Conservation (phyloP, 1,140 invertebrate species). For the Drosophila micromelanica region DNA sequence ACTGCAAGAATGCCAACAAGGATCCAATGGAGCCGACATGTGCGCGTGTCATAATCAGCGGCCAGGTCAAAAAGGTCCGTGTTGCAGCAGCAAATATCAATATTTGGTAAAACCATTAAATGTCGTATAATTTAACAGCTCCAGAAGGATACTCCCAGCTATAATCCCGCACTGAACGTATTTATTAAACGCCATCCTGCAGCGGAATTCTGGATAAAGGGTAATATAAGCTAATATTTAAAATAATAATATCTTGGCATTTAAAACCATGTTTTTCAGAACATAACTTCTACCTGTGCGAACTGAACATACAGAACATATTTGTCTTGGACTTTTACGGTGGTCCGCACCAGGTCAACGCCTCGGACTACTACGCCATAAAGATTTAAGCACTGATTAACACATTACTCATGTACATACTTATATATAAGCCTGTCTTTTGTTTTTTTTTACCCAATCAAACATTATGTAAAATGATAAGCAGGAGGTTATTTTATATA, state of each 20-base stretch:
- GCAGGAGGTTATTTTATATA: not conserved
- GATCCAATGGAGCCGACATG: constrained; percentile 93
- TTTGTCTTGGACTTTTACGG: constrained; percentile 91
- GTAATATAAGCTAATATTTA: constrained; percentile 40
- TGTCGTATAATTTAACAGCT: constrained; percentile 84
- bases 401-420: not conserved
- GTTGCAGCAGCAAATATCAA: not conserved
- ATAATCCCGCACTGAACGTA: constrained; percentile 86
- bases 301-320: constrained; percentile 89
- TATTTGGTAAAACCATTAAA: not conserved
- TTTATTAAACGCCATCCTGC: constrained; percentile 90
- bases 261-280: constrained; percentile 83
- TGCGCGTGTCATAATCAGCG: constrained; percentile 89
- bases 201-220: constrained; percentile 87
- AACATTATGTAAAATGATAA: constrained; percentile 1
- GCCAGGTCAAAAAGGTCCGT: constrained; percentile 88
- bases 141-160: constrained; percentile 86
- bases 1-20: constrained; percentile 87
- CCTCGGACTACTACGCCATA: constrained; percentile 86
- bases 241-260: constrained; percentile 56
- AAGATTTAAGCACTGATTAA: constrained; percentile 27
- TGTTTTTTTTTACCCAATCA: constrained; percentile 6
- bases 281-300: constrained; percentile 91
- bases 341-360: constrained; percentile 88
- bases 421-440: constrained; percentile 1